Base-by-base conservation (phyloP, 1,140 invertebrate genomes). In the Diplogasteroides magnus region DNA sequence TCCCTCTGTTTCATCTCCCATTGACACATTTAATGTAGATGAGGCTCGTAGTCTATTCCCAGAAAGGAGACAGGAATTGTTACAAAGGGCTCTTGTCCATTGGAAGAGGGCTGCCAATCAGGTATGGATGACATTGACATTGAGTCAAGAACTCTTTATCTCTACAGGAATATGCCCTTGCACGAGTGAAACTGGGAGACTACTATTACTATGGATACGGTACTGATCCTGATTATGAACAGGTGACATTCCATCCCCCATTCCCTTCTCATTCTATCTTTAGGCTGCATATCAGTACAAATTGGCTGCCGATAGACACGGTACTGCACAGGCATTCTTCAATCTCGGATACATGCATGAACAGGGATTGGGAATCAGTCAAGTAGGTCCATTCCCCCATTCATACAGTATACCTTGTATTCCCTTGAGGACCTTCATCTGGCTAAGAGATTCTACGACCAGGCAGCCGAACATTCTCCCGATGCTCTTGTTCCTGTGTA, bases 271-370 rank as follows among this genome's bases (percentile, higher is more conserved):
- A 29, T 13, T 15, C 6, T 14, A 61, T 14, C 62, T 64, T 64
- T 27, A 88, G 2, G 94, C 96, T 0, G 94, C 93, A 0, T 88
- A 89, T 73, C 92, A 98, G 77, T 90, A 88, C 83, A 88, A 93
- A 75, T 88, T 92, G 67, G 96, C 96, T 0, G 93, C 92, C 1
- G 95, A 98, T 69, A 90, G 93, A 74, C 92, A 97, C 76, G 90
- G 93, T 78, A 97, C 94, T 85, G 91, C 96, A 0, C 96, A 98
- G 83, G 96, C 97, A 3, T 95, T 97, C 89, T 99, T 98, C 82
- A 99, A 99, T 86, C 87, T 99, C 59, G 96, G 93, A 1, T 98
- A 98, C 82, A 99, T 99, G 96, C 94, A 99, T 84, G 95, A 98
- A 85, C 90, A 92, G 78, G 96, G 96, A 0, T 86, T 97, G 25